These are phyloP conservation scores for Oceanites oceanicus DNA, from an alignment of 2,113 vertebrate species.

Conservation along the genomic window DNA sequence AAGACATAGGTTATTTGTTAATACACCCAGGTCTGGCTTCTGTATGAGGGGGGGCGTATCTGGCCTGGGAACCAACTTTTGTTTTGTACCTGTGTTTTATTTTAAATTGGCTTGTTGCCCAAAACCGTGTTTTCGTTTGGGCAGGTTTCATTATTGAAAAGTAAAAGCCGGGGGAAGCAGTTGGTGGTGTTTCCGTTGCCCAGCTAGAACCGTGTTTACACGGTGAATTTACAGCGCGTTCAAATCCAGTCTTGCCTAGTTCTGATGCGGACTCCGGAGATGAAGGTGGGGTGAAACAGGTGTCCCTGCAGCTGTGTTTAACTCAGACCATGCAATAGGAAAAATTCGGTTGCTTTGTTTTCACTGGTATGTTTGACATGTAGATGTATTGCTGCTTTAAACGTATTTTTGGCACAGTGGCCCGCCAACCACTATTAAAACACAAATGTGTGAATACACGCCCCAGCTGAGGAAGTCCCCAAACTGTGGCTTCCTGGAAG, in stretches of 20 bases:
- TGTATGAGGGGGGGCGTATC: not conserved
- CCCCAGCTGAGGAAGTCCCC: not conserved
- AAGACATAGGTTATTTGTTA: not conserved
- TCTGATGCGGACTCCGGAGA: not conserved
- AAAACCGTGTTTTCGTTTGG: not conserved
- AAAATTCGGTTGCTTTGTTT: not conserved
- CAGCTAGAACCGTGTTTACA: not conserved
- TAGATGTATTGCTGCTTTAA: not conserved
- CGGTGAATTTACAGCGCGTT: not conserved
- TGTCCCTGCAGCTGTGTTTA: not conserved
- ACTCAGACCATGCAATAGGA: rapidly evolving
- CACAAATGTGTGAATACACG: not conserved
- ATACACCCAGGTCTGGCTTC: not conserved
- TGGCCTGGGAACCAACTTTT: not conserved
- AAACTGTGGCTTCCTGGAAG: not conserved
- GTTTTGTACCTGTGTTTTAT: not conserved
- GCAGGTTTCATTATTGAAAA: not conserved
- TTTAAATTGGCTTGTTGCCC: not conserved
- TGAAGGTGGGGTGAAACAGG: not conserved
- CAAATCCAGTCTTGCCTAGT: not conserved
- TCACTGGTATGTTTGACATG: not conserved
- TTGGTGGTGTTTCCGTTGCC: not conserved
- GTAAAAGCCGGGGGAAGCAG: not conserved
- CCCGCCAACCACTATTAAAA: not conserved
- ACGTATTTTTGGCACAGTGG: not conserved